Conservation (phyloP, 2,888 invertebrate genomes). For the Chrysolina americana region DNA sequence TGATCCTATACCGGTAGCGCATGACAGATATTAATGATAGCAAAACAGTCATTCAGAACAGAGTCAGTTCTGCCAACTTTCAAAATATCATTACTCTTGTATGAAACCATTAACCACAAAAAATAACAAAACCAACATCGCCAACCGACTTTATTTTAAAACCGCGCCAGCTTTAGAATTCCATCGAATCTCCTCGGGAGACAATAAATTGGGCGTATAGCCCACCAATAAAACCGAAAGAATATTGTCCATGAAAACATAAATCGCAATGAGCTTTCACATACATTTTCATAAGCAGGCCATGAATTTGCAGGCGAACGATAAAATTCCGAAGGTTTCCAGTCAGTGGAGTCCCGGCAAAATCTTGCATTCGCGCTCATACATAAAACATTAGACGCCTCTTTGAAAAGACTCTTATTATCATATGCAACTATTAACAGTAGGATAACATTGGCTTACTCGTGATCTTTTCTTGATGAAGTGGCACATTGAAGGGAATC, state of each 20-base stretch:
- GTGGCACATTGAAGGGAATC: neutral
- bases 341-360: slow-evolving; percentile 42
- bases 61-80: no score
- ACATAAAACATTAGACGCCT: slow-evolving; percentile 47
- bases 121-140: neutral
- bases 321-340: slow-evolving; percentile 46
- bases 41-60: no score
- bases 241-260: slow-evolving; percentile 50
- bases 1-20: no score
- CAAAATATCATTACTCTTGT: no score
- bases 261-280: slow-evolving; percentile 44
- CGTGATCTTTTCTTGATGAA: neutral
- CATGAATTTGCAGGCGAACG: slow-evolving; percentile 48
- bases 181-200: neutral
- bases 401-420: slow-evolving; percentile 32
- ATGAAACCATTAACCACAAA: neutral
- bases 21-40: no score
- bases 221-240: slow-evolving; percentile 41
- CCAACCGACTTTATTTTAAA: neutral
- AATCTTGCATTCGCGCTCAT: slow-evolving; percentile 43
- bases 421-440: slow-evolving; percentile 39
- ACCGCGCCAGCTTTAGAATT: neutral
- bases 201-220: slow-evolving; percentile 25
- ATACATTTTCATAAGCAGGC: slow-evolving; percentile 19
- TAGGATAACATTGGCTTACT: slow-evolving; percentile 23